A percentile compares a stretch with the other conserved stretches of the same genome.
Conservation (phyloP, 1,140 invertebrate species). For the Bombus ignitus region DNA sequence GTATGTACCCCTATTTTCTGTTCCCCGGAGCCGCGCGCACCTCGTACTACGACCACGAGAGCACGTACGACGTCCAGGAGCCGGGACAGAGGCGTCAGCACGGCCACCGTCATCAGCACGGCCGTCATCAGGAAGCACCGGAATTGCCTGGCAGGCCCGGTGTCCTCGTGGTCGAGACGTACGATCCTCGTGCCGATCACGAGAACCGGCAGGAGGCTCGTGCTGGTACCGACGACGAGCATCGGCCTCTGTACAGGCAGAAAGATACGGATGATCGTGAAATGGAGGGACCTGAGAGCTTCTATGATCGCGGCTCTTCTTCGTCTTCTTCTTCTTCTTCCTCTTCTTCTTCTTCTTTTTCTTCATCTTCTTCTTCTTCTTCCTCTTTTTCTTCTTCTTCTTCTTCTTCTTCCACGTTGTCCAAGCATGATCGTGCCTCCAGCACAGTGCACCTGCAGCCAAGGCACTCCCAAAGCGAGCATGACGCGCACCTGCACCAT, state of each 20-base stretch:
- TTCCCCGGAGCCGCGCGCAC: slow-evolving; percentile 81
- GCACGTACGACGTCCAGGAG: slow-evolving; percentile 67
- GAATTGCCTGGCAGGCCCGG: slow-evolving; percentile 72
- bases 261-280: slow-evolving; percentile 54
- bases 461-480: slow-evolving; percentile 74
- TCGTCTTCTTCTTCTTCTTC: slow-evolving; percentile 69
- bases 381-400: slow-evolving; percentile 67
- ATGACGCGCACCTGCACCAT: slow-evolving; percentile 76
- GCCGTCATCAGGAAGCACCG: slow-evolving; percentile 70
- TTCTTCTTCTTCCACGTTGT: slow-evolving; percentile 70
- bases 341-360: slow-evolving; percentile 66
- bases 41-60: slow-evolving; percentile 77
- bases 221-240: slow-evolving; percentile 49
- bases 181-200: slow-evolving; percentile 71
- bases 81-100: slow-evolving; percentile 57
- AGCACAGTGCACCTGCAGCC: slow-evolving; percentile 75
- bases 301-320: slow-evolving; percentile 62
- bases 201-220: slow-evolving; percentile 62
- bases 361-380: slow-evolving; percentile 65
- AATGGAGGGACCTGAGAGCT: slow-evolving; percentile 64
- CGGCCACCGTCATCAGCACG: slow-evolving; percentile 68
- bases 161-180: slow-evolving; percentile 65
- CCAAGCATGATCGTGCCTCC: slow-evolving; percentile 79
- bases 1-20: slow-evolving; percentile 84
- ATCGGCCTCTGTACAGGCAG: slow-evolving; percentile 39